Conservation (phyloP, 2,797 vertebrate genomes). For the Brachyrhaphis roseni region DNA sequence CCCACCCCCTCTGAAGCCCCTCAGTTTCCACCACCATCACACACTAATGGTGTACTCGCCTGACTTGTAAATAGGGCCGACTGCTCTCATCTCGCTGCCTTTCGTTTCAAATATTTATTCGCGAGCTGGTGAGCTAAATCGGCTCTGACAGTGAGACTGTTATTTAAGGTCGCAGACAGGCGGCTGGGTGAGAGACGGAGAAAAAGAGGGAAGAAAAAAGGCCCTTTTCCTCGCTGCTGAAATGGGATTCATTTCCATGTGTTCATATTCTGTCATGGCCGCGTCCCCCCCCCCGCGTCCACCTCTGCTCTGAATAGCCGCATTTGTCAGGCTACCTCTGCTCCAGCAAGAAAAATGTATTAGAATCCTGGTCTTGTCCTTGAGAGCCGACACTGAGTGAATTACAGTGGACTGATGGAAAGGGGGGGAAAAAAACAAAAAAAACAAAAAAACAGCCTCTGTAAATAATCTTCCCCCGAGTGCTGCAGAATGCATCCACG, state of each 20-base stretch:
- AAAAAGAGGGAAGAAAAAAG: constrained; percentile 15
- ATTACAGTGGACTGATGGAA: constrained; percentile 48
- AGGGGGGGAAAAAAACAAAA: background rate
- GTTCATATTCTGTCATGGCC: constrained; percentile 78
- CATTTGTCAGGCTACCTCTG: constrained; percentile 66
- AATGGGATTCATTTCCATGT: constrained; percentile 84
- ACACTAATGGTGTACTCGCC: constrained; percentile 69
- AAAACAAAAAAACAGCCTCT: constrained; percentile 11
- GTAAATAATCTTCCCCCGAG: constrained; percentile 56
- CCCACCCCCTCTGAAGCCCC: background rate
- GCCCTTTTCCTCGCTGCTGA: constrained; percentile 64
- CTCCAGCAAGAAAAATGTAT: constrained; percentile 56
- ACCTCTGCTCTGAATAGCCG: constrained; percentile 51
- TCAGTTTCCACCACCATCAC: constrained; percentile 48
- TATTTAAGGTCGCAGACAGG: constrained; percentile 85
- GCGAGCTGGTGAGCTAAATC: constrained; percentile 77
- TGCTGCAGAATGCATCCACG: constrained; percentile 47
- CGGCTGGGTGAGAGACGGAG: constrained; percentile 51
- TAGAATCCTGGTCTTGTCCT: constrained; percentile 60
- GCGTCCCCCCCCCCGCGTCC: background rate
- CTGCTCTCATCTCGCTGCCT: constrained; percentile 80
- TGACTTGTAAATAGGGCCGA: constrained; percentile 79
- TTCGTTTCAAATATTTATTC: constrained; percentile 85
- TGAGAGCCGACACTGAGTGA: constrained; percentile 48
- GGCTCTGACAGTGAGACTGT: constrained; percentile 83